A percentile compares a stretch with the other conserved stretches of the same genome.
These are phyloP conservation scores for Microplitis mediator DNA, from an alignment of 1,140 invertebrate genomes.

Conservation along the genomic window DNA sequence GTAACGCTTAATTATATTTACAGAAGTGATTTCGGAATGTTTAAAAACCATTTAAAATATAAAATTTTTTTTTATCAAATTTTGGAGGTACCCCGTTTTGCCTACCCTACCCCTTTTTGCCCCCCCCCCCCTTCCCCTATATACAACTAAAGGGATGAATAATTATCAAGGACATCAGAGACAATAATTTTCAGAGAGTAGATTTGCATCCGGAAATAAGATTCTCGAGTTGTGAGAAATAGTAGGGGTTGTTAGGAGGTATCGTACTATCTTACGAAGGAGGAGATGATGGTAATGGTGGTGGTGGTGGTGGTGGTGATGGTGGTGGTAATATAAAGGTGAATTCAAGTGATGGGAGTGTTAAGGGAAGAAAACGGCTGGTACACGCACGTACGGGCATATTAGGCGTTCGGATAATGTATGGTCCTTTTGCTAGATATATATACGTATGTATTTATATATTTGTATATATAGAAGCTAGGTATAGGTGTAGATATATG, in stretches of 20 bases:
- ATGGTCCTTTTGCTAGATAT: conserved; percentile 46
- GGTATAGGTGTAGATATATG: no score
- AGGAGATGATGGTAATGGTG: not conserved
- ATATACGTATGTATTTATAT: no score
- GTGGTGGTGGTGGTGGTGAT: not conserved
- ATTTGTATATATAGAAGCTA: no score
- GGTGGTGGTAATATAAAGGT: conserved; percentile 30
- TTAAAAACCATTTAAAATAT: no score
- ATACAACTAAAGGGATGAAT: not conserved
- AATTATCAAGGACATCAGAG: not conserved
- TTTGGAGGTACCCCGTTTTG: no score
- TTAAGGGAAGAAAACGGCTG: conserved; percentile 18
- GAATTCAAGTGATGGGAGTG: conserved; percentile 16
- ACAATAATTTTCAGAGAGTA: conserved; percentile 5
- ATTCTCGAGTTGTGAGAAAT: conserved; percentile 40
- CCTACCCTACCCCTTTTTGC: no score
- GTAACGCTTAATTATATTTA: no score
- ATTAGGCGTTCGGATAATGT: conserved; percentile 58
- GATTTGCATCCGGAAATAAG: conserved; percentile 53
- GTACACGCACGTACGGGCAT: conserved; percentile 60
- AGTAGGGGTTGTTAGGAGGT: conserved; percentile 37
- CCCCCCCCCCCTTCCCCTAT: no score
- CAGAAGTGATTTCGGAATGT: no score
- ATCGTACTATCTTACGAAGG: conserved; percentile 40
- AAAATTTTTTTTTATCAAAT: no score